Evolutionary conservation across 2,888 invertebrate species (phyloP).

Genomic region (Diplazon laetatorius): DNA sequence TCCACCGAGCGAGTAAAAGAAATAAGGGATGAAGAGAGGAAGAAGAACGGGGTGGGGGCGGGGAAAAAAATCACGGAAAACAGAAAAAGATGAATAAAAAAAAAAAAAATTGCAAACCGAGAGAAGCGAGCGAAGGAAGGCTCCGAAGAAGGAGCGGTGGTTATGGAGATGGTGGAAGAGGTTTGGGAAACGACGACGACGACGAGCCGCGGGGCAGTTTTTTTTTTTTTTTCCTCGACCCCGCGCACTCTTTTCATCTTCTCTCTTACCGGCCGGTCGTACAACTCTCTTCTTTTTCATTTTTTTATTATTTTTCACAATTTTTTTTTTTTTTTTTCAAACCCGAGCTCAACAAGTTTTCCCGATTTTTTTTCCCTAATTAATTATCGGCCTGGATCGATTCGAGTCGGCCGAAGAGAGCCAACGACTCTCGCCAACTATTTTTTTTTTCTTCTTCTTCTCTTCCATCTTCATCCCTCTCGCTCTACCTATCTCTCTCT

Average conservation of each 20-base stretch:
- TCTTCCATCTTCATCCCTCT: no score
- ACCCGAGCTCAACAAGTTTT: no score
- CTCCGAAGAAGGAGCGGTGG: slow-evolving; percentile 56
- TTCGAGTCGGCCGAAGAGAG: slow-evolving; percentile 63
- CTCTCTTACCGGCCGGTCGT: slow-evolving; percentile 29
- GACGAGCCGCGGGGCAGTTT: slow-evolving; percentile 63
- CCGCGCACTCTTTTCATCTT: slow-evolving; percentile 17
- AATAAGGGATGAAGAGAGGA: slow-evolving; percentile 39
- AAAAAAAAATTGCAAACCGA: slow-evolving; percentile 55
- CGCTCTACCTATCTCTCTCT: background rate
- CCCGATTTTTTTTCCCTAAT: slow-evolving; percentile 77
- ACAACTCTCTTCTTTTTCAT: slow-evolving; percentile 71
- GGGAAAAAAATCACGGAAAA: no score
- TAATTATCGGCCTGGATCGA: slow-evolving; percentile 79
- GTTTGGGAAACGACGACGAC: slow-evolving; percentile 49
- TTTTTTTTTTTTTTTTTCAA: no score
- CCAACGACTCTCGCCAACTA: slow-evolving; percentile 29
- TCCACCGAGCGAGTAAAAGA: slow-evolving; percentile 49
- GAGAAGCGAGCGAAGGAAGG: slow-evolving; percentile 50
- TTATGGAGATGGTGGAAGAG: slow-evolving; percentile 33
- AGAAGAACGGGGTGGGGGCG: slow-evolving; percentile 8
- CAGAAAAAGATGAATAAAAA: slow-evolving; percentile 39
- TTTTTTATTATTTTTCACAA: slow-evolving; percentile 80
- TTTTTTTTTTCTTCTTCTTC: no score
- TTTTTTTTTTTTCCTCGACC: slow-evolving; percentile 73